phyloP scores from a whole-genome alignment of 2,888 invertebrate species.

The Macrophya annulata region DNA sequence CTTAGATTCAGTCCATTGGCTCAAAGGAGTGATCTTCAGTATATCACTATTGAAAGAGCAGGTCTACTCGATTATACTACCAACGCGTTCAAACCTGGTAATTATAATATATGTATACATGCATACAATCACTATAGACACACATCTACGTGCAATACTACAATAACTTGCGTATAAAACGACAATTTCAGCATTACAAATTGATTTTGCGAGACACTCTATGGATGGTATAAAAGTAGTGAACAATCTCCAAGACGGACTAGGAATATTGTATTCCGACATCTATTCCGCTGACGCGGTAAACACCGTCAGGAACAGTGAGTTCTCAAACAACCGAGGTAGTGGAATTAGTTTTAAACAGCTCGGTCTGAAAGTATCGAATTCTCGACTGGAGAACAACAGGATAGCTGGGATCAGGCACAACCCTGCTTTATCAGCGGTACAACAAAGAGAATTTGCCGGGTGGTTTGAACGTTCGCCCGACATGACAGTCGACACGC shows the following conservation, averaged over 20 bases:
- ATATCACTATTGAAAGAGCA: constrained; percentile 93
- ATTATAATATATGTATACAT: constrained; percentile 32
- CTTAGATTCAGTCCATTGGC: constrained; percentile 94
- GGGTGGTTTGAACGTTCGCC: constrained; percentile 92
- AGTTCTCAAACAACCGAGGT: constrained; percentile 91
- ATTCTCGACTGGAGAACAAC: constrained; percentile 91
- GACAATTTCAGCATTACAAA: constrained; percentile 86
- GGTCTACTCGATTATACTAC: constrained; percentile 97
- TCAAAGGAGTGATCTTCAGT: constrained; percentile 93
- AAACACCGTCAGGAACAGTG: constrained; percentile 91
- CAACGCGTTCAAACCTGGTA: constrained; percentile 90
- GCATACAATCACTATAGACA: not conserved
- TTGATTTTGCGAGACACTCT: constrained; percentile 92
- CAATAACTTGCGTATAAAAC: constrained; percentile 36
- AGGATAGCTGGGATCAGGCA: constrained; percentile 94
- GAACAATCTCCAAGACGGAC: constrained; percentile 95
- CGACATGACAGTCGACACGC: constrained; percentile 86
- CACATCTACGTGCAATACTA: not conserved
- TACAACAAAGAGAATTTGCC: constrained; percentile 94
- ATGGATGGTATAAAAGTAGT: constrained; percentile 90
- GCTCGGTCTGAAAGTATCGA: constrained; percentile 90
- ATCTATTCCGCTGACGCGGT: constrained; percentile 92
- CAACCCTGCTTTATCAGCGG: constrained; percentile 91
- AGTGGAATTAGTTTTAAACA: constrained; percentile 96
- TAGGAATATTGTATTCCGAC: constrained; percentile 97